Base-by-base conservation (phyloP, 1,140 invertebrate species). In the Drosophila nasuta region DNA sequence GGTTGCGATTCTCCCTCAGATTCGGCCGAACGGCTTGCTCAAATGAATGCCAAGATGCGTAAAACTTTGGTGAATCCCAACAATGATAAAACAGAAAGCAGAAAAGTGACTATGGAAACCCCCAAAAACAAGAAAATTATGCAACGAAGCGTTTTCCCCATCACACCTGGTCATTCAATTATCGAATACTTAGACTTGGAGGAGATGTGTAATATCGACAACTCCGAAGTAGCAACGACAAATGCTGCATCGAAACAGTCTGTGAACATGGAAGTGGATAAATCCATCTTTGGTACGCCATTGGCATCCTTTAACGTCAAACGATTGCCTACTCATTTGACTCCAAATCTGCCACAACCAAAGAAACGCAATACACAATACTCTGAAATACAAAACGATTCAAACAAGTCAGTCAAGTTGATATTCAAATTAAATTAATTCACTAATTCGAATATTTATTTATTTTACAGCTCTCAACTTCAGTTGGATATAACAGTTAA, bases 321-420 rank as follows among this genome's bases (percentile, higher is more conserved):
- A 28, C 66, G 82, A 1, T 48, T 72, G 10, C 68, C 76, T 3
- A 38, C 15, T 6, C 75, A 88, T 41, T 49, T 88, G 11, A 88
- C 83, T 5, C 83, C 83, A 2, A 89, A 89, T 56, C 69, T 78
- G n/a, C 83, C 83, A 1, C 41, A 80, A 5, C 62, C 83, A 1
- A 88, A 88, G 13, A 88, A 88, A 13, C 80, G 70, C 1, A 54
- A 43, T 11, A 66, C 45, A 0, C 66, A 71, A 3, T 25, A 52
- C 0, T 60, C 70, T 5, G 7, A 15, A 2, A 25, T 28, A 33
- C 51, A 45, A 15, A 43, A 71, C 0, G 45, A 75, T 6, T 35
- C 10, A 0, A 41, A 68, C 4, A 33, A 17, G 66, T 60, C 46
- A 56, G 58, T 67, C 51, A 7, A 3, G 13, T 30, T 11, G 2